These are phyloP conservation scores for Bimastos eiseni DNA, from an alignment of 2,888 invertebrate genomes.

Conservation along the genomic window DNA sequence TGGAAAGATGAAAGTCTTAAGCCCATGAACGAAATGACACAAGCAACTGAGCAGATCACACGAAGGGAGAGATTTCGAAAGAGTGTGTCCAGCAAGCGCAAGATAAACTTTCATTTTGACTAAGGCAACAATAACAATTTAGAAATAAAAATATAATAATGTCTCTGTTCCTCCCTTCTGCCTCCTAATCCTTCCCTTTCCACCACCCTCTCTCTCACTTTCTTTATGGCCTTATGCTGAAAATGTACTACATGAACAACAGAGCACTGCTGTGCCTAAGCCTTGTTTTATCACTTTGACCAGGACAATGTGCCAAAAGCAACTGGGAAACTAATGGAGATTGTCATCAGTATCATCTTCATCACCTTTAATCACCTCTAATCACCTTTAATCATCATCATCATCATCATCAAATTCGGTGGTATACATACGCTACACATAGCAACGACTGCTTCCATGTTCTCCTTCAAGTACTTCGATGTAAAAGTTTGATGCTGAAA, in stretches of 20 bases:
- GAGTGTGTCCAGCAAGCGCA: background rate
- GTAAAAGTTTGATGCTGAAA: conserved; percentile 37
- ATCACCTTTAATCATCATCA: too few species aligned
- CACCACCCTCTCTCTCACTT: background rate
- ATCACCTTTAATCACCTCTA: too few species aligned
- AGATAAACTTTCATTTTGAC: too few species aligned
- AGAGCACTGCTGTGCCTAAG: background rate
- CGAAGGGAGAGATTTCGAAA: too few species aligned
- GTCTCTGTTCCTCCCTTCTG: background rate
- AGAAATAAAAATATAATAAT: background rate
- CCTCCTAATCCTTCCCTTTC: background rate
- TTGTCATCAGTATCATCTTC: too few species aligned
- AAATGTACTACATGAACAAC: background rate
- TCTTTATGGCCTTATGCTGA: background rate
- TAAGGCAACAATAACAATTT: background rate
- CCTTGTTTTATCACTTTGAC: background rate
- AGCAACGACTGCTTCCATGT: conserved; percentile 49
- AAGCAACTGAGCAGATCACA: too few species aligned
- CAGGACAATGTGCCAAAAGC: too few species aligned
- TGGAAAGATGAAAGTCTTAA: too few species aligned
- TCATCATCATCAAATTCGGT: background rate
- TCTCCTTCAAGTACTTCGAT: conserved; percentile 48
- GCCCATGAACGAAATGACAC: too few species aligned
- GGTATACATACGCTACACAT: conserved; percentile 48
- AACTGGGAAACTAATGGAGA: too few species aligned